These are phyloP conservation scores for Hymenochirus boettgeri DNA, from an alignment of 2,113 vertebrate genomes.

Conservation along the genomic window DNA sequence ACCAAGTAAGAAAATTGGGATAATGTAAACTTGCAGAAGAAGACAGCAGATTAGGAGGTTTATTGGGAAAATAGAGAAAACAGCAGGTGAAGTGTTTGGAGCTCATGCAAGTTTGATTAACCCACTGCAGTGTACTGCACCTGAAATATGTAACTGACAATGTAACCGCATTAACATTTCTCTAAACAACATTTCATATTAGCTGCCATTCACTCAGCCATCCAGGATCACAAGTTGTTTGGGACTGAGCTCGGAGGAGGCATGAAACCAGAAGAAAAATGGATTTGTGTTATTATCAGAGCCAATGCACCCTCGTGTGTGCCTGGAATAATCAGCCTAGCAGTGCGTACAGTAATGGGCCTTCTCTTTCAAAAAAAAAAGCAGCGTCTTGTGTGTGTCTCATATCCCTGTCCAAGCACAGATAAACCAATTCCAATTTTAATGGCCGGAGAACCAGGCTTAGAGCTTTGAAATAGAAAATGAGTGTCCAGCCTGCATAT, in stretches of 20 bases:
- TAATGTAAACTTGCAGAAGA: too few species aligned
- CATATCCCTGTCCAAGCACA: conserved; percentile 26
- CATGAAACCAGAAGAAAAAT: conserved; percentile 7
- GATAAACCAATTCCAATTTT: conserved; percentile 36
- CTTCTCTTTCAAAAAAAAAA: conserved; percentile 1
- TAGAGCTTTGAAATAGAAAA: conserved; percentile 24
- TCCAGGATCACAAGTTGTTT: conserved; percentile 2
- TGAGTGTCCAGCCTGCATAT: conserved; percentile 17
- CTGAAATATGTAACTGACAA: conserved; percentile 1
- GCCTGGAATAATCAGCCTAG: conserved; percentile 14
- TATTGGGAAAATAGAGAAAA: too few species aligned
- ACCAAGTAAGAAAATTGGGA: too few species aligned
- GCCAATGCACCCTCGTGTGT: background rate
- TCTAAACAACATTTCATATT: background rate
- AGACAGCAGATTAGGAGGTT: too few species aligned
- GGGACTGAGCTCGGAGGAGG: background rate
- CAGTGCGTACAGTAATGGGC: background rate
- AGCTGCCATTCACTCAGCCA: conserved; percentile 4
- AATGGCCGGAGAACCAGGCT: background rate
- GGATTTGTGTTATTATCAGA: conserved; percentile 20
- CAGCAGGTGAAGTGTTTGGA: too few species aligned
- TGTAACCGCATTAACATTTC: conserved; percentile 6
- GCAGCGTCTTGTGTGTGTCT: background rate
- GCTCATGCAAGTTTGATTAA: conserved; percentile 17
- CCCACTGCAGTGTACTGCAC: background rate